Evolutionary conservation across 2,888 invertebrate genomes (phyloP).

Genomic region (Trissolcus japonicus): DNA sequence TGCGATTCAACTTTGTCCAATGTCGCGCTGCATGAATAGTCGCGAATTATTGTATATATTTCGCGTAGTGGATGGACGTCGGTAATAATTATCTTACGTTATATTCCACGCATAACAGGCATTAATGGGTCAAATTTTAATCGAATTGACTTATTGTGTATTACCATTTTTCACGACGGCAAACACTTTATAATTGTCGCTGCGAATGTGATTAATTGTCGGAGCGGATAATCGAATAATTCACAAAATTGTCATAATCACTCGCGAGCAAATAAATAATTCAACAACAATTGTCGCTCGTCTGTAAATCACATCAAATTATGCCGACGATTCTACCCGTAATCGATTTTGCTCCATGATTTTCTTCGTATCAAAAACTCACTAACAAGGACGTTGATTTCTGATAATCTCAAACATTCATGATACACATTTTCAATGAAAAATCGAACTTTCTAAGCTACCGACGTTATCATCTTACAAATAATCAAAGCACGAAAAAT

Average conservation of each 20-base stretch:
- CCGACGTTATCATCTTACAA: too few species aligned
- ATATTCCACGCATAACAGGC: slow-evolving; percentile 26
- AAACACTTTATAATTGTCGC: slow-evolving; percentile 42
- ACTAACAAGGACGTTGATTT: too few species aligned
- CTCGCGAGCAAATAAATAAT: slow-evolving; percentile 19
- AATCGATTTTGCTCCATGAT: too few species aligned
- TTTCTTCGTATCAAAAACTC: too few species aligned
- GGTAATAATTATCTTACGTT: slow-evolving; percentile 47
- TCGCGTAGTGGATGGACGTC: slow-evolving; percentile 36
- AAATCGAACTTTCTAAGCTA: too few species aligned
- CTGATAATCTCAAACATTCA: too few species aligned
- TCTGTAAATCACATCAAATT: slow-evolving; percentile 11
- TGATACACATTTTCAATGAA: too few species aligned
- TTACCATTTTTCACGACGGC: slow-evolving; percentile 31
- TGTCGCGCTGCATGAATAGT: slow-evolving; percentile 7
- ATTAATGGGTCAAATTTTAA: slow-evolving; percentile 43
- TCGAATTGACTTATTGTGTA: slow-evolving; percentile 45
- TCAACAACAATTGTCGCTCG: slow-evolving; percentile 22
- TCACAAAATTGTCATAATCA: slow-evolving; percentile 33
- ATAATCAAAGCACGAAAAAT: neutral
- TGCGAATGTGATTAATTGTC: slow-evolving; percentile 18
- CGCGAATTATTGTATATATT: slow-evolving; percentile 41
- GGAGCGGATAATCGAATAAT: slow-evolving; percentile 23
- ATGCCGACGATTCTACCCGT: neutral
- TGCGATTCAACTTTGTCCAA: slow-evolving; percentile 1